phyloP scores from a whole-genome alignment of 2,797 vertebrate genomes.

The Hydrolagus colliei region DNA sequence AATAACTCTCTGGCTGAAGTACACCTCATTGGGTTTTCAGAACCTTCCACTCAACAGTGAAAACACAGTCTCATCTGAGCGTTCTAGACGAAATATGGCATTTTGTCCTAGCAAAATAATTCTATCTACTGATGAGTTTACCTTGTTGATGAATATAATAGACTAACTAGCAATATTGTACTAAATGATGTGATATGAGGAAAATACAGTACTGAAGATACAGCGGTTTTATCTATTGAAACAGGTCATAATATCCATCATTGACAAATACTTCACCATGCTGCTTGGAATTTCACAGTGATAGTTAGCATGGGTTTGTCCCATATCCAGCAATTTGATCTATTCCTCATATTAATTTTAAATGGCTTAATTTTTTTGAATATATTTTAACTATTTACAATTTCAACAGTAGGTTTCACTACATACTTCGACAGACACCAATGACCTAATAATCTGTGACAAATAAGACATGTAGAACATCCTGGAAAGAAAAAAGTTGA shows the following conservation, averaged over 20 bases:
- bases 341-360: conserved; percentile 22
- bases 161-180: neutral
- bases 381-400: conserved; percentile 31
- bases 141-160: neutral
- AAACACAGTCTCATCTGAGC: neutral
- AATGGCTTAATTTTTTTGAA: conserved; percentile 27
- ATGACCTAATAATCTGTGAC: neutral
- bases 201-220: conserved; percentile 14
- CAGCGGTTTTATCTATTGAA: neutral
- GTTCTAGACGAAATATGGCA: neutral
- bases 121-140: neutral
- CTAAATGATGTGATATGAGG: conserved; percentile 5
- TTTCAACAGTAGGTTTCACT: conserved; percentile 17
- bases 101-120: neutral
- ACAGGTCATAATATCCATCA: conserved; percentile 12
- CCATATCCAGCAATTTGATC: conserved; percentile 31
- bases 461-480: neutral
- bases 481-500: neutral
- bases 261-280: conserved; percentile 1
- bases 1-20: neutral
- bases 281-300: conserved; percentile 24
- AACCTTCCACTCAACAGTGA: conserved; percentile 8
- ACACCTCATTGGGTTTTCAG: no score
- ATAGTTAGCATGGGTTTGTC: conserved; percentile 16
- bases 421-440: conserved; percentile 19